Evolutionary conservation across 2,797 vertebrate genomes (phyloP), one percentile per base, ranked within the genome.

Genomic region (Dicrostonyx torquatus): DNA sequence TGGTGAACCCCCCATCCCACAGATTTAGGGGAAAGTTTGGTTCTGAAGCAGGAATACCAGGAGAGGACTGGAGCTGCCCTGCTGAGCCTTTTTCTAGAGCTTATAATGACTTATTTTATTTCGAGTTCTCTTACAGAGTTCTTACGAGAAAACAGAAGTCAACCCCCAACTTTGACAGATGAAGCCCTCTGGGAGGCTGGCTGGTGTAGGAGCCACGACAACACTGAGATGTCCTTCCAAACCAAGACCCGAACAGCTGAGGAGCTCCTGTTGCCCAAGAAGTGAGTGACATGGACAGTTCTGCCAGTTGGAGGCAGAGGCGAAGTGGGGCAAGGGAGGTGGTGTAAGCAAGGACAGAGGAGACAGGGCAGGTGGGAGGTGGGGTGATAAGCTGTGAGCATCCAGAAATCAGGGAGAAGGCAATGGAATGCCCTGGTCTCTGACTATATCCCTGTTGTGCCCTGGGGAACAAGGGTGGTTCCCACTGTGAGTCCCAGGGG

Each of bases 241-340:
- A 98, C 90, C 96, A 94, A 82, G 96, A 96, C 89, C 88, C 94
- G 84, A 97, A 98, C 98, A 98, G 98, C 98, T 98, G 98, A 97
- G 97, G 87, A 93, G 97, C 96, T 98, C 97, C 94, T 95, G 95
- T 98, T 98, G 98, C 98, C 97, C 89, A 94, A 94, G 97, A 97
- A 77, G 89, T 97, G 94, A 98, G 95, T 97, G 97, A 97, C 96
- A 95, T 80, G 76, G 94, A 95, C 93, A 96, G 82, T 92, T 94
- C 92, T 96, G 96, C 96, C 97, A 98, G 43, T 58, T 6, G 94
- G 95, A 89, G 95, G 95, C 95, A 91, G 60, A 94, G 93, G 97
- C 76, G 31, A 95, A 97, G 10, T 40, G 13, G 50, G 93, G 2
- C 40, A 87, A 97, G 72, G 92, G 1, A 89, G 93, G 93, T 91